phyloP scores from a whole-genome alignment of 1,140 invertebrate species.

The Holcopasites calliopsidis region DNA sequence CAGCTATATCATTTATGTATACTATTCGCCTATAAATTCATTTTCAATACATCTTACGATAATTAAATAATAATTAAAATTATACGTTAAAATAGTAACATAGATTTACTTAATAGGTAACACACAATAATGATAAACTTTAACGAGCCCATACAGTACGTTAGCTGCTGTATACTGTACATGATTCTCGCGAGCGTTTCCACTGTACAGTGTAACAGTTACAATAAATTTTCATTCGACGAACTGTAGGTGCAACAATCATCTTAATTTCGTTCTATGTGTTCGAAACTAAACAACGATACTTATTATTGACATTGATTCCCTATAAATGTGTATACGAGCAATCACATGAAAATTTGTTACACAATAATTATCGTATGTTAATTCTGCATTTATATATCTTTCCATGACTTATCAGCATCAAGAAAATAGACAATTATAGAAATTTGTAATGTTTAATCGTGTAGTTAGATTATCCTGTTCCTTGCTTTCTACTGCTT shows the following conservation, averaged over 20 bases:
- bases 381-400: background rate
- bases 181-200: background rate
- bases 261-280: slow-evolving; percentile 16
- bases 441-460: background rate
- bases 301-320: slow-evolving; percentile 33
- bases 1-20: too few species aligned
- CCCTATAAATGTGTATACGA: slow-evolving; percentile 14
- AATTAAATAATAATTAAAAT: too few species aligned
- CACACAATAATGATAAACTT: too few species aligned
- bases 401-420: background rate
- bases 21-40: too few species aligned
- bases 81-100: too few species aligned
- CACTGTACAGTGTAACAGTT: background rate
- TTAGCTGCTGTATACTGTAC: background rate
- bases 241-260: slow-evolving; percentile 11
- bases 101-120: too few species aligned
- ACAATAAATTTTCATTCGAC: background rate
- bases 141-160: background rate
- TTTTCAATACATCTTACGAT: too few species aligned
- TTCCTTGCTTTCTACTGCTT: background rate
- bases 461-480: background rate
- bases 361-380: background rate
- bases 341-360: background rate
- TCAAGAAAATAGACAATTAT: background rate
- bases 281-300: slow-evolving; percentile 8